Evolutionary conservation across 2,888 invertebrate genomes (phyloP).

Genomic region (Ectemnius lituratus): DNA sequence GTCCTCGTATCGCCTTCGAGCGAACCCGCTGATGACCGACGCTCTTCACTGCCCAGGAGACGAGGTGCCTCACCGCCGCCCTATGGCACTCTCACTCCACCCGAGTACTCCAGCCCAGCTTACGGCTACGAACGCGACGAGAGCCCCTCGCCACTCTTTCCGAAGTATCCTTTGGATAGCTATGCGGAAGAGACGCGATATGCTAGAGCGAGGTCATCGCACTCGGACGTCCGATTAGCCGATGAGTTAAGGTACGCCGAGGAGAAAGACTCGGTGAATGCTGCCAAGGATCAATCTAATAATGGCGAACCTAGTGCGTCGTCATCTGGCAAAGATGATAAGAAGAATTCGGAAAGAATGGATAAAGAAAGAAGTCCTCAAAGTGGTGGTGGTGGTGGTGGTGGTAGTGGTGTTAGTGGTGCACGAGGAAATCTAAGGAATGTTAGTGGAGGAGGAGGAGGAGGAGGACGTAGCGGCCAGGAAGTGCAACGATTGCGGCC

Average conservation of each 20-base stretch:
- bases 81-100: conserved; percentile 53
- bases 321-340: background rate
- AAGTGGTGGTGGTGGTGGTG: background rate
- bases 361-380: background rate
- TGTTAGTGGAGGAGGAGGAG: background rate
- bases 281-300: background rate
- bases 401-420: too few species aligned
- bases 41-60: conserved; percentile 8
- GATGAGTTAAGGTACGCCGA: background rate
- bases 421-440: background rate
- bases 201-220: conserved; percentile 11
- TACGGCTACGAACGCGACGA: conserved; percentile 39
- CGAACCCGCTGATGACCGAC: conserved; percentile 2
- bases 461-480: conserved; percentile 27
- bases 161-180: conserved; percentile 46
- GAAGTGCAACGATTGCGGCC: conserved; percentile 65
- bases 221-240: conserved; percentile 11
- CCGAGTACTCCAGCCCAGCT: conserved; percentile 43
- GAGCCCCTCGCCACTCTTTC: conserved; percentile 49
- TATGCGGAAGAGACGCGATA: conserved; percentile 38
- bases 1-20: background rate
- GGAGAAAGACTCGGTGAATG: background rate
- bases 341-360: background rate
- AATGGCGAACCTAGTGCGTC: background rate
- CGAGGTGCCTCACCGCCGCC: conserved; percentile 33